Evolutionary conservation across 2,797 vertebrate species (phyloP).

Genomic region (Catamblyrhynchus diadema): DNA sequence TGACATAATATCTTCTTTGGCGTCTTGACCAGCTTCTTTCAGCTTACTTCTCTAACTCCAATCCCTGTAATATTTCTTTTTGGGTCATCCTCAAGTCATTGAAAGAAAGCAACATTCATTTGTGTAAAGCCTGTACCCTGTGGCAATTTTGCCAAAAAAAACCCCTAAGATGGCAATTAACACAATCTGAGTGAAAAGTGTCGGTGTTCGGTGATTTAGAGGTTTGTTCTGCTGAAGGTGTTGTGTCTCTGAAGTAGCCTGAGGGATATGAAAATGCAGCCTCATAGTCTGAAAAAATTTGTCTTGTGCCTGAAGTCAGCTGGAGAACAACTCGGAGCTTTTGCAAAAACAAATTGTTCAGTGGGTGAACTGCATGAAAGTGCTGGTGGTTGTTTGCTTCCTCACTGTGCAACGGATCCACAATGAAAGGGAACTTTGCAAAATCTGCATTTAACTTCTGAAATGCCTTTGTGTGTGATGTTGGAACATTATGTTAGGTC

Average conservation of each 20-base stretch:
- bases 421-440: neutral
- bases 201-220: neutral
- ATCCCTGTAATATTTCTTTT: neutral
- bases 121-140: neutral
- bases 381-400: neutral
- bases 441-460: neutral
- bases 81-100: neutral
- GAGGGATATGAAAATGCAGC: neutral
- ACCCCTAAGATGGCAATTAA: neutral
- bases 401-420: neutral
- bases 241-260: neutral
- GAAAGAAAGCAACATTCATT: neutral
- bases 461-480: neutral
- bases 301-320: neutral
- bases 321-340: neutral
- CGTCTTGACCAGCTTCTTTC: neutral
- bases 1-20: neutral
- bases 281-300: neutral
- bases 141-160: neutral
- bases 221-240: neutral
- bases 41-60: neutral
- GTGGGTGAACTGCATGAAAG: neutral
- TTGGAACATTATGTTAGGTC: fast-evolving
- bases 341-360: neutral
- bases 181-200: neutral